Evolutionary conservation across 2,888 invertebrate species (phyloP), one percentile per base, ranked within the genome.

Genomic region (Drosophila merina): DNA sequence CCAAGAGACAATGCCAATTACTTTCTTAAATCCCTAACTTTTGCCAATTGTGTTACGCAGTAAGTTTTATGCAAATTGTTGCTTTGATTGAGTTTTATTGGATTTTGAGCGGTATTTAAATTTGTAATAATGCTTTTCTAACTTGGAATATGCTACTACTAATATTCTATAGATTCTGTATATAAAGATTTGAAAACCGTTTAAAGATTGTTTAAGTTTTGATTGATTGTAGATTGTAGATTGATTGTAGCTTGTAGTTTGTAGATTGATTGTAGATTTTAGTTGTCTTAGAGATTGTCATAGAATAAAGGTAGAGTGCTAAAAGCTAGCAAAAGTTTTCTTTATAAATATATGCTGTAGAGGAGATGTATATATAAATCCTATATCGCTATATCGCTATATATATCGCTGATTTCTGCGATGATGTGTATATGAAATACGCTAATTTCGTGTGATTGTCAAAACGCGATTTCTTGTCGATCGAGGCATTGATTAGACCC

Each of bases 361-460:
- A 60, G 69, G 52, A 59, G 58, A 71, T 49, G 49, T 50, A 69
- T 77, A 56, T 74, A 72, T 78, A 66, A 62, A 48, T 74, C 51
- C 52, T 64, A 47, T 63, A 20, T 20, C 20, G 20, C 1, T 20
- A 20, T 20, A 20, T 2, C 20, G 20, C 20, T 20, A 20, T 20
- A 20, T 20, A 20, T 20, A 20, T 20, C 20, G 20, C 10, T 40
- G 40, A 40, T 40, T 36, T 50, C 62, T 67, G 57, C 63, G 44
- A 20, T 33, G 58, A 47, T 68, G 50, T 69, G 50, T 58, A 52
- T 58, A 58, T 57, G 51, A 75, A 71, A 79, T 79, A 89, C 90
- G 90, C 91, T 91, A 91, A 88, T 88, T 88, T 84, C 86, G 78
- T 82, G 87, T 92, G 92, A 92, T 92, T 92, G 92, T 92, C 92